Evolutionary conservation across 2,113 vertebrate species (phyloP).

Genomic region (Passer domesticus): DNA sequence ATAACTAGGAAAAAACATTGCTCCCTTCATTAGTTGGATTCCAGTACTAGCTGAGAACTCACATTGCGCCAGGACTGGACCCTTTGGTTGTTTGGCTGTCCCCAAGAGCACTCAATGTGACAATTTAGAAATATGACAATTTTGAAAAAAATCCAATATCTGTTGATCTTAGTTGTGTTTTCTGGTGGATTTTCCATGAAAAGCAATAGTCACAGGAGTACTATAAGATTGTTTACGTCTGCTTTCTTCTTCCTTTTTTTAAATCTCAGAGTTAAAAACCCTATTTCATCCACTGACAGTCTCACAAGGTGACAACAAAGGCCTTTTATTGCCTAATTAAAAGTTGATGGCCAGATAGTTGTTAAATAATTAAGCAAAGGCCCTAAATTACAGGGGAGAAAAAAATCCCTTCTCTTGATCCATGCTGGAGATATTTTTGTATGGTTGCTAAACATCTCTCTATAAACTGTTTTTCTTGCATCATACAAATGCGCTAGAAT

Average conservation of each 20-base stretch:
- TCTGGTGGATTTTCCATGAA: background rate
- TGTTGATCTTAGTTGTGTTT: background rate
- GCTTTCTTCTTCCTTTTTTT: background rate
- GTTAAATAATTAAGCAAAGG: conserved; percentile 3
- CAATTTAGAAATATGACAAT: background rate
- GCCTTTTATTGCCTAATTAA: conserved; percentile 56
- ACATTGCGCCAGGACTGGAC: background rate
- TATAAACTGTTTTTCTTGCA: background rate
- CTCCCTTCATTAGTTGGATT: conserved; percentile 6
- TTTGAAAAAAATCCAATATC: background rate
- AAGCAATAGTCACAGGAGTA: background rate
- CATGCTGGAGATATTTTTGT: background rate
- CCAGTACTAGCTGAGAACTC: background rate
- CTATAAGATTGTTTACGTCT: background rate
- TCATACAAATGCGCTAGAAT: background rate
- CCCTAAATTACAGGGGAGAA: background rate
- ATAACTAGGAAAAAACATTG: conserved; percentile 47
- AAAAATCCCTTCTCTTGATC: background rate
- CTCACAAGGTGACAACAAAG: conserved; percentile 37
- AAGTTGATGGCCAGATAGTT: conserved; percentile 9
- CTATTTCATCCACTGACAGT: background rate
- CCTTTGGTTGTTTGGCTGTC: background rate
- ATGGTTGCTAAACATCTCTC: background rate
- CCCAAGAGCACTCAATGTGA: background rate
- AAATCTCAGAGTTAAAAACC: background rate